Percentiles rank a stretch among this genome's conserved stretches.
These are phyloP conservation scores for Eurosta solidaginis DNA, from an alignment of 1,140 invertebrate genomes.

Conservation along the genomic window DNA sequence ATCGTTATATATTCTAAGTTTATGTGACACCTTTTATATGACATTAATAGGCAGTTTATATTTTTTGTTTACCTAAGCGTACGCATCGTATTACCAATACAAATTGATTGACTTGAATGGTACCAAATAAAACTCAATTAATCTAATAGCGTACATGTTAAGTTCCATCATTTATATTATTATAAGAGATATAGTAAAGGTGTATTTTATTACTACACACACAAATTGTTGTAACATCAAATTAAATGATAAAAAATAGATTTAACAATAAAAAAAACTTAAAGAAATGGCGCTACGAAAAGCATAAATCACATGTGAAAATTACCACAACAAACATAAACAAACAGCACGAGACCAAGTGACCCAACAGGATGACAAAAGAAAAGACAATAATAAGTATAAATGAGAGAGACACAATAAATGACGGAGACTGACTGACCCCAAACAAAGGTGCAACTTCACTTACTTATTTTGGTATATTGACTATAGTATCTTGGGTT, in stretches of 20 bases:
- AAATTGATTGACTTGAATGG: background rate
- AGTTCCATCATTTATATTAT: background rate
- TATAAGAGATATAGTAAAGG: background rate
- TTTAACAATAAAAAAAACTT: no score
- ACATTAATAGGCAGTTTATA: background rate
- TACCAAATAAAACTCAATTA: slow-evolving; percentile 7
- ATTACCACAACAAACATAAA: slow-evolving; percentile 30
- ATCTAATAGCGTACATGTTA: slow-evolving; percentile 4
- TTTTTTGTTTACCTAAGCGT: background rate
- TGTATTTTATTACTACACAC: background rate
- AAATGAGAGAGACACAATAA: background rate
- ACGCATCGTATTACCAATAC: background rate
- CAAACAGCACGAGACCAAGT: slow-evolving; percentile 21
- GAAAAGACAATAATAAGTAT: background rate
- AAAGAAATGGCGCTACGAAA: slow-evolving; percentile 19
- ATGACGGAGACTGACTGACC: background rate
- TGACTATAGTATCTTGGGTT: no score
- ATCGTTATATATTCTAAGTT: background rate
- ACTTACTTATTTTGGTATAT: no score
- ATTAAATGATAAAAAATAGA: background rate
- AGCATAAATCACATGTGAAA: slow-evolving; percentile 25
- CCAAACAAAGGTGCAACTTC: background rate
- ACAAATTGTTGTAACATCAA: background rate
- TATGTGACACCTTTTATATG: background rate
- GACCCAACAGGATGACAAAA: slow-evolving; percentile 13